These are phyloP conservation scores for Platorchestia sp. DNA, from an alignment of 1,140 invertebrate species.

Conservation along the genomic window DNA sequence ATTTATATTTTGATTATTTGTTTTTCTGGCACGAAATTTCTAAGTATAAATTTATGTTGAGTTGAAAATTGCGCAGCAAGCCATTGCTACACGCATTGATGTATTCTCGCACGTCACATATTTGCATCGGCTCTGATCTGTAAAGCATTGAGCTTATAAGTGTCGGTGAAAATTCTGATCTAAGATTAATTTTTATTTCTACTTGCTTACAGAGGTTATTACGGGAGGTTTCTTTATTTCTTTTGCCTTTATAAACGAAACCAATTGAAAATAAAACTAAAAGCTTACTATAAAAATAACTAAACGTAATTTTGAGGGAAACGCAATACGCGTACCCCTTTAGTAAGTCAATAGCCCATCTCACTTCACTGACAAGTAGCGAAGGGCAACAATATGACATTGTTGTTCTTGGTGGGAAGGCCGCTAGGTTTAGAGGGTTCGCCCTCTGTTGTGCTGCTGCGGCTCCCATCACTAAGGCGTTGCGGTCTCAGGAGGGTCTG, in stretches of 20 bases:
- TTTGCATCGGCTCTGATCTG: neutral
- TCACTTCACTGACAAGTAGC: neutral
- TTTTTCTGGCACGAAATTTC: neutral
- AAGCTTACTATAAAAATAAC: neutral
- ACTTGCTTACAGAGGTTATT: neutral
- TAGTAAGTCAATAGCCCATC: neutral
- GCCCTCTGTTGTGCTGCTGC: neutral
- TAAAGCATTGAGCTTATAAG: neutral
- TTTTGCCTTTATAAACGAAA: neutral
- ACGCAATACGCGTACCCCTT: neutral
- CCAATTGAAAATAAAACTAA: neutral
- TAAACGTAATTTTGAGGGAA: neutral
- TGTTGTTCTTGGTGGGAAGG: neutral
- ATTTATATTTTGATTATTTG: no score
- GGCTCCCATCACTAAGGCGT: neutral
- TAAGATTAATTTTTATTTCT: neutral
- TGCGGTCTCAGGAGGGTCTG: neutral
- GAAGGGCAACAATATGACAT: neutral
- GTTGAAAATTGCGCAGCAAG: neutral
- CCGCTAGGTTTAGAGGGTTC: neutral
- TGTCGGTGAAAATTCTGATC: neutral
- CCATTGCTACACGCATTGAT: neutral
- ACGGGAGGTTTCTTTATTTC: neutral
- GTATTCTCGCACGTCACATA: neutral
- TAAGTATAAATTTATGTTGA: neutral